Evolutionary conservation across 2,888 invertebrate species (phyloP), one percentile per base, ranked within the genome.

Genomic region (Ornithoptera alexandrae): DNA sequence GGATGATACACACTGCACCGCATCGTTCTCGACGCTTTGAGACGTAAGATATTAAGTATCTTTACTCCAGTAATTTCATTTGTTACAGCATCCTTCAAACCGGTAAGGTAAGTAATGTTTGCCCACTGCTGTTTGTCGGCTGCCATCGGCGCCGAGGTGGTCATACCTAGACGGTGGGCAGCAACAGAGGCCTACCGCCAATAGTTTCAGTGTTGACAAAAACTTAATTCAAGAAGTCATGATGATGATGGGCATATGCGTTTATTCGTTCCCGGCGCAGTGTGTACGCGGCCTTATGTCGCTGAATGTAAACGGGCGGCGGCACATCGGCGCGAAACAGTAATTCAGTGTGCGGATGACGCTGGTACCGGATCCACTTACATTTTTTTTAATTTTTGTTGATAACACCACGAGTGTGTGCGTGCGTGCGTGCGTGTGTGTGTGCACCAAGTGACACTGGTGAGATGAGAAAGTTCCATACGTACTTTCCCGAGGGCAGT

Each of bases 401-500:
- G 30, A 30, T 30, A 30, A 30, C 5, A 30, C 30, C 30, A 30
- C 30, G 7, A 58, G 42, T 46, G 7, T 39, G 7, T 39, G 7
- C 8, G 39, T 10, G 7, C 18, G 17, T 56, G 20, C 53, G 1
- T 2, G 0, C 7, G 57, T 57, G 57, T n/a, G n/a, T 10, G 12
- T 20, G 5, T 36, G 18, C 18, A 39, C 36, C 8, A 17, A 22
- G n/a, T 30, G 42, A 57, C 10, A 7, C 20, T 1, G 12, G 56
- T 57, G 62, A 68, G 60, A 70, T 70, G 70, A 70, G 63, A 59
- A 70, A 63, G 24, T 70, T 66, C 30, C 10, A 65, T 36, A 59
- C 66, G 22, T 65, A 67, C 18, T 58, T 70, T 12, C 53, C 65
- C 20, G 73, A 73, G 46, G 73, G 73, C 1, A 71, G 73, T 62